These are phyloP conservation scores for Manis javanica DNA, from an alignment of 2,797 vertebrate genomes.

Conservation along the genomic window DNA sequence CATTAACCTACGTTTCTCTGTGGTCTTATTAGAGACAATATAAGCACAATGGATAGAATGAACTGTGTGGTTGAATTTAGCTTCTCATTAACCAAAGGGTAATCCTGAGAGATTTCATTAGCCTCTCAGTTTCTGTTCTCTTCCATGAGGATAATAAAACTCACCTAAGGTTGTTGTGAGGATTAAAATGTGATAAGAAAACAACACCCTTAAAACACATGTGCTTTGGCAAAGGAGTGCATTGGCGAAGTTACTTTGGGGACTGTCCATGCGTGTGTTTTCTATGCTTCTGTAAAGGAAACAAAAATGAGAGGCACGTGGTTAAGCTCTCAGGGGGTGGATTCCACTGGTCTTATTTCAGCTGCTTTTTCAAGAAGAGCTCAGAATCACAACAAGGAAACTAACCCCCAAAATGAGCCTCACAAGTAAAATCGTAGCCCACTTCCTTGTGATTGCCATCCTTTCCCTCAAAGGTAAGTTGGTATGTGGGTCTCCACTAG, in stretches of 20 bases:
- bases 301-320: conserved; percentile 56
- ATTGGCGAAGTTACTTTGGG: not conserved
- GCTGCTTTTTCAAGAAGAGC: conserved; percentile 52
- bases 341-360: not conserved
- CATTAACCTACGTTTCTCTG: not conserved
- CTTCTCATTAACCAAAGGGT: not conserved
- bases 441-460: conserved; percentile 55
- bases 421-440: not conserved
- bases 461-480: conserved; percentile 60
- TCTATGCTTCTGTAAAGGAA: not conserved
- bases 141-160: not conserved
- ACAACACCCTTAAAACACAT: not conserved
- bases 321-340: conserved; percentile 45
- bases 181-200: not conserved
- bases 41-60: rapidly evolving
- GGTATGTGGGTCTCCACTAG: not conserved
- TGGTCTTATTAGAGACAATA: not conserved
- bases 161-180: not conserved
- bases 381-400: conserved; percentile 56
- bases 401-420: conserved; percentile 62
- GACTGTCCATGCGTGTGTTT: not conserved
- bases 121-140: not conserved
- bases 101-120: not conserved
- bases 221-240: not conserved
- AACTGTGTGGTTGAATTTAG: not conserved